These are phyloP conservation scores for Drosophila jambulina DNA, from an alignment of 1,140 invertebrate species.

Conservation along the genomic window DNA sequence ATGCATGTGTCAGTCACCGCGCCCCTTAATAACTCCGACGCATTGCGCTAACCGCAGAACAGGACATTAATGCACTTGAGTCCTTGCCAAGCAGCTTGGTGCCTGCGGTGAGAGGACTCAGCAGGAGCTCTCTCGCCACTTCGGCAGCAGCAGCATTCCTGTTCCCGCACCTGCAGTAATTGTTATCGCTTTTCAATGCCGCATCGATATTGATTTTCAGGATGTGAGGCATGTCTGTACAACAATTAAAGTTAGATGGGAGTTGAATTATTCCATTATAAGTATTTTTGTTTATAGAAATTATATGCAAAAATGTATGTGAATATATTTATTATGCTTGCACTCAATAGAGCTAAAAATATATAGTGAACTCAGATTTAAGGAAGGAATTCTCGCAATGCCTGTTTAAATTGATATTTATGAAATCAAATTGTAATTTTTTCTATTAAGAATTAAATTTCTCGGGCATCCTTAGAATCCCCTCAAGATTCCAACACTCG, in stretches of 20 bases:
- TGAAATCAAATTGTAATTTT: no score
- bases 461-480: background rate
- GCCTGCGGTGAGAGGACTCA: slow-evolving; percentile 28
- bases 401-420: no score
- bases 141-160: slow-evolving; percentile 1
- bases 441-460: background rate
- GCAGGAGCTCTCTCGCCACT: background rate
- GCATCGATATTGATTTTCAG: slow-evolving; percentile 26
- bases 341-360: no score
- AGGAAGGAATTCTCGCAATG: no score
- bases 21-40: slow-evolving; percentile 53
- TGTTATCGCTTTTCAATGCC: slow-evolving; percentile 26
- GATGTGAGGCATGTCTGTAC: background rate
- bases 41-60: slow-evolving; percentile 63
- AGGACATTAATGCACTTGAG: slow-evolving; percentile 52
- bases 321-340: no score
- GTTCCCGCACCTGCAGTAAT: slow-evolving; percentile 8
- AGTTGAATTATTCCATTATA: background rate
- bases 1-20: slow-evolving; percentile 4
- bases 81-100: slow-evolving; percentile 34
- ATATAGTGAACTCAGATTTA: no score
- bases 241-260: slow-evolving; percentile 18
- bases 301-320: no score
- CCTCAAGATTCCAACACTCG: background rate
- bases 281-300: no score